Percentiles rank a stretch among this genome's conserved stretches.
Conservation (phyloP, 2,113 vertebrate genomes). For the Terrapene triunguis region DNA sequence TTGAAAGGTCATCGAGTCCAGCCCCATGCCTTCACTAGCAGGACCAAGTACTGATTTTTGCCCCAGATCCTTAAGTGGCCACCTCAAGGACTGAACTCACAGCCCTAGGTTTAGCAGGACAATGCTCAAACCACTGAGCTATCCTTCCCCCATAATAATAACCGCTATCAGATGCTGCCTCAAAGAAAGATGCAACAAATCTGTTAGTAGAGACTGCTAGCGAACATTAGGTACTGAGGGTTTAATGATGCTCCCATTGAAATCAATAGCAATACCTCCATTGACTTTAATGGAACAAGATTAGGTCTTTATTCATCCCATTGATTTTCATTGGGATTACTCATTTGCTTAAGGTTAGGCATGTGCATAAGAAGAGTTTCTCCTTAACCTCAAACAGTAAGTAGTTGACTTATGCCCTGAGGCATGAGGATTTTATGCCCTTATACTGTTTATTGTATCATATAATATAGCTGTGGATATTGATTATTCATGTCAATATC, state of each 20-base stretch:
- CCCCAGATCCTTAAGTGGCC: too few relatives aligned
- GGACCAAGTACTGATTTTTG: too few relatives aligned
- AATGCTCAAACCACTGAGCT: too few relatives aligned
- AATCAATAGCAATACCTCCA: background rate
- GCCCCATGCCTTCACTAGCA: too few relatives aligned
- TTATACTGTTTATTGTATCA: background rate
- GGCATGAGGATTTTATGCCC: background rate
- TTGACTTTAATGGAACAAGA: background rate
- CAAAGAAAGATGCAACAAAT: too few relatives aligned
- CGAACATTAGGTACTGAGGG: background rate
- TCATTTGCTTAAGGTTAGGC: background rate
- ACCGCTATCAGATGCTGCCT: rapidly evolving
- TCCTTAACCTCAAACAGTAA: rapidly evolving
- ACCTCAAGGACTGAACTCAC: too few relatives aligned
- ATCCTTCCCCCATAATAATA: too few relatives aligned
- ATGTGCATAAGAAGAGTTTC: background rate
- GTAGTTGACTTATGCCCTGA: rapidly evolving
- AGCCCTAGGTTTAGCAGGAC: too few relatives aligned
- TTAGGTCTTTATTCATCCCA: rapidly evolving
- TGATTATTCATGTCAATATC: rapidly evolving
- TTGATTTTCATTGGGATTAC: background rate
- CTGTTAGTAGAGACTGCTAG: background rate
- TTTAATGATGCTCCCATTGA: background rate
- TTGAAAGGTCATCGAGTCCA: too few relatives aligned
- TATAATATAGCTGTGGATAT: background rate